These are phyloP conservation scores for Emydocephalus ijimae DNA, from an alignment of 2,113 vertebrate species.

Conservation along the genomic window DNA sequence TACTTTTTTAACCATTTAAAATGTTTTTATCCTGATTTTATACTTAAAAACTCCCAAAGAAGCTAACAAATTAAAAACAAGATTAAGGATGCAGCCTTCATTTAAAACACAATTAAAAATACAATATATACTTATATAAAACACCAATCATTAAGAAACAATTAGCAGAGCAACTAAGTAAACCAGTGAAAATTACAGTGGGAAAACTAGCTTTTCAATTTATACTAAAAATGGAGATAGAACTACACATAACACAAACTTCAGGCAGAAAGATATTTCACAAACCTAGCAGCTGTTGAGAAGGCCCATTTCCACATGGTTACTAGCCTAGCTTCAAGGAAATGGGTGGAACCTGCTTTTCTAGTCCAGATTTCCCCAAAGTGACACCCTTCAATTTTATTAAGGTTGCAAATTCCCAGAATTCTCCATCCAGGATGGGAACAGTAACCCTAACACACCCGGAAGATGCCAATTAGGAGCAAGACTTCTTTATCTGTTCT, in stretches of 20 bases:
- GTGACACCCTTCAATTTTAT: neutral
- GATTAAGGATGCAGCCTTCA: neutral
- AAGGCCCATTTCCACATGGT: neutral
- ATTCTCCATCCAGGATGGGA: neutral
- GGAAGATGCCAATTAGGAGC: neutral
- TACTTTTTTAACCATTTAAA: neutral
- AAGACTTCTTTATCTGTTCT: neutral
- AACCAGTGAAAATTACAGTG: neutral
- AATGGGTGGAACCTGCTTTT: neutral
- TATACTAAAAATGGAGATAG: neutral
- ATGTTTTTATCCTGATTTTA: neutral
- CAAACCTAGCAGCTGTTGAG: neutral
- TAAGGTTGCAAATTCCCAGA: neutral
- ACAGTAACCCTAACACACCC: neutral
- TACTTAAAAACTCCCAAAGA: neutral
- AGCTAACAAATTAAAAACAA: neutral
- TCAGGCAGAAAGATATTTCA: neutral
- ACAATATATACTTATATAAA: neutral
- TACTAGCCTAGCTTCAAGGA: neutral
- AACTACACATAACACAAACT: neutral
- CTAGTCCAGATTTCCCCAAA: neutral
- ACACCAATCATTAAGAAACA: neutral
- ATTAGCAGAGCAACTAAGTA: neutral
- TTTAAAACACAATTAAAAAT: neutral
- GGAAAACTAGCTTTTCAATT: neutral